Evolutionary conservation across 2,113 vertebrate species (phyloP).

Genomic region (Coreoperca whiteheadi): DNA sequence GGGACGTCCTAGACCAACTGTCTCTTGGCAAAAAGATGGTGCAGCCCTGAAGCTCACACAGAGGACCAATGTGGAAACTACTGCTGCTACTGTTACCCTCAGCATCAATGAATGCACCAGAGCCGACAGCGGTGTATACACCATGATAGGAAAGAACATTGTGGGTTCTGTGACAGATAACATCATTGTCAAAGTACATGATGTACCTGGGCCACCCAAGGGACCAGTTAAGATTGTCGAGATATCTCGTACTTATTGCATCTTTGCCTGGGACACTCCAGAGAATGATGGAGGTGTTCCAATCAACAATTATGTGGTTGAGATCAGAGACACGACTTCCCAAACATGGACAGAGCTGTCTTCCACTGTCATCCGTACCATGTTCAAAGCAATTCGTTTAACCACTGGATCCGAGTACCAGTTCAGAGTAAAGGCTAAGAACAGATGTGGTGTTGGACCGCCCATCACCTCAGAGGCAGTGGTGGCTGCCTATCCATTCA

Average conservation of each 20-base stretch:
- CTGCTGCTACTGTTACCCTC: conserved; percentile 90
- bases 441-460: conserved; percentile 94
- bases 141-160: conserved; percentile 93
- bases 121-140: conserved; percentile 91
- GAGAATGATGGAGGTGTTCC: conserved; percentile 97
- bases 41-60: conserved; percentile 92
- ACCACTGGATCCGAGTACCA: conserved; percentile 96
- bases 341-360: conserved; percentile 94
- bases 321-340: conserved; percentile 93
- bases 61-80: conserved; percentile 91
- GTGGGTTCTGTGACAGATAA: conserved; percentile 92
- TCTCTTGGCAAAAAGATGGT: conserved; percentile 96
- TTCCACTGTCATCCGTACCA: conserved; percentile 92
- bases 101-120: conserved; percentile 91
- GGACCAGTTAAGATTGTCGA: conserved; percentile 96
- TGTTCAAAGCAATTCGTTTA: conserved; percentile 92
- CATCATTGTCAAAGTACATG: conserved; percentile 93
- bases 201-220: conserved; percentile 95
- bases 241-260: conserved; percentile 91
- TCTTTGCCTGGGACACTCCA: conserved; percentile 95
- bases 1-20: conserved; percentile 92
- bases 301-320: conserved; percentile 94
- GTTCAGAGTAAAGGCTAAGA: conserved; percentile 97
- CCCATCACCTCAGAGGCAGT: conserved; percentile 91
- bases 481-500: conserved; percentile 95